These are phyloP conservation scores for Oncorhynchus gorbuscha DNA, from an alignment of 2,113 vertebrate genomes.

Conservation along the genomic window DNA sequence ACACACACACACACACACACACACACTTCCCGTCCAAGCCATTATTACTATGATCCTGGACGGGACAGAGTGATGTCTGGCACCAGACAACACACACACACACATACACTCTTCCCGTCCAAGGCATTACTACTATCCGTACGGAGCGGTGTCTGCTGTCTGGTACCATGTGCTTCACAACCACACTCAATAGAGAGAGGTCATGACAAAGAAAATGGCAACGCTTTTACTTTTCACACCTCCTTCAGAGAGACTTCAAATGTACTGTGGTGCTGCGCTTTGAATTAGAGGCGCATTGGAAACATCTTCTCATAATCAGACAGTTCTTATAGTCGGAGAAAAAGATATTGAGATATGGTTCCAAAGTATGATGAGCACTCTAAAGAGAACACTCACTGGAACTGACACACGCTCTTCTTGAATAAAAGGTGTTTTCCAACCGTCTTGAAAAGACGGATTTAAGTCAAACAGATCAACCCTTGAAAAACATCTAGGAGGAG, in stretches of 20 bases:
- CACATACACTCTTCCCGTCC: constrained; percentile 28
- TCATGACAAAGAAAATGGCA: constrained; percentile 71
- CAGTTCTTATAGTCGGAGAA: constrained; percentile 21
- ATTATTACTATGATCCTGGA: constrained; percentile 38
- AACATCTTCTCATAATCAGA: constrained; percentile 70
- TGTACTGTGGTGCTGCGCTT: constrained; percentile 68
- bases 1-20: constrained; percentile 18
- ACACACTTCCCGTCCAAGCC: constrained; percentile 48
- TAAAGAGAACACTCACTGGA: constrained; percentile 11
- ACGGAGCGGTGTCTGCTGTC: constrained; percentile 54
- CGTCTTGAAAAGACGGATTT: constrained; percentile 47
- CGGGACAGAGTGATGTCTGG: background rate
- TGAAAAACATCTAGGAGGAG: background rate
- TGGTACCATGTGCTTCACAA: constrained; percentile 54
- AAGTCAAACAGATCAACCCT: background rate
- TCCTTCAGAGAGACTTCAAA: constrained; percentile 72
- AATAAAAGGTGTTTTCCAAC: constrained; percentile 38
- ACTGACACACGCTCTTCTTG: background rate
- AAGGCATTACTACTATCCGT: background rate
- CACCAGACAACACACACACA: constrained; percentile 26
- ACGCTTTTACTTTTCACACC: constrained; percentile 74
- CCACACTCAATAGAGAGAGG: constrained; percentile 45
- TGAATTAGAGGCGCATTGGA: constrained; percentile 68
- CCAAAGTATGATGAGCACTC: constrained; percentile 58
- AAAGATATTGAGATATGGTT: constrained; percentile 31